phyloP scores from a whole-genome alignment of 2,113 vertebrate genomes.

The Paramormyrops kingsleyae region DNA sequence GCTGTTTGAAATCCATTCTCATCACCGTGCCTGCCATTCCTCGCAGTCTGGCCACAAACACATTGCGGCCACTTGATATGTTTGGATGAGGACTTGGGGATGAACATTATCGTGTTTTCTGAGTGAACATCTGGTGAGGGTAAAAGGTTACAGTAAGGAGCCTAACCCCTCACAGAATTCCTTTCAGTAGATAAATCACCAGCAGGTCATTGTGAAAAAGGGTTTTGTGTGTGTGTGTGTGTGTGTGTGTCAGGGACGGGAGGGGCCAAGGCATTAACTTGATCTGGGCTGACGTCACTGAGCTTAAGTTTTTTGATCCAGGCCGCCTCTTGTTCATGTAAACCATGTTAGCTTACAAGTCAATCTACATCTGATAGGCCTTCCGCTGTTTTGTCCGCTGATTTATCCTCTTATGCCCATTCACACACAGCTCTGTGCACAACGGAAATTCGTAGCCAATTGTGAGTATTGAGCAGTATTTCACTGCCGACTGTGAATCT shows the following conservation, averaged over 20 bases:
- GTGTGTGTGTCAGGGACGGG: not conserved
- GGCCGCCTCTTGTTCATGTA: not conserved
- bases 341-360: not conserved
- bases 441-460: not conserved
- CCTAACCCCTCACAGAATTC: slow-evolving; percentile 65
- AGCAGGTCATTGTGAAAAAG: slow-evolving; percentile 51
- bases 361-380: not conserved
- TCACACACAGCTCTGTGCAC: not conserved
- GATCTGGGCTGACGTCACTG: not conserved
- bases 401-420: not conserved
- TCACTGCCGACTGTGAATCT: not conserved
- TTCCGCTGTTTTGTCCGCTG: not conserved
- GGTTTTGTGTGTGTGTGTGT: slow-evolving; percentile 3
- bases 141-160: slow-evolving; percentile 70
- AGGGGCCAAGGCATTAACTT: not conserved
- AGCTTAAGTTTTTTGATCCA: not conserved
- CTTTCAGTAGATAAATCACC: slow-evolving; percentile 74
- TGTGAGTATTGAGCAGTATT: not conserved
- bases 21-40: slow-evolving; percentile 53
- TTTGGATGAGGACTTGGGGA: slow-evolving; percentile 62
- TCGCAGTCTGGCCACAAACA: slow-evolving; percentile 52
- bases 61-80: slow-evolving; percentile 63
- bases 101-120: slow-evolving; percentile 66
- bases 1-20: slow-evolving; percentile 34
- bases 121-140: slow-evolving; percentile 71